Percentiles rank a stretch among this genome's conserved stretches.
Conservation (phyloP, 2,113 vertebrate genomes). For the Procapra przewalskii region DNA sequence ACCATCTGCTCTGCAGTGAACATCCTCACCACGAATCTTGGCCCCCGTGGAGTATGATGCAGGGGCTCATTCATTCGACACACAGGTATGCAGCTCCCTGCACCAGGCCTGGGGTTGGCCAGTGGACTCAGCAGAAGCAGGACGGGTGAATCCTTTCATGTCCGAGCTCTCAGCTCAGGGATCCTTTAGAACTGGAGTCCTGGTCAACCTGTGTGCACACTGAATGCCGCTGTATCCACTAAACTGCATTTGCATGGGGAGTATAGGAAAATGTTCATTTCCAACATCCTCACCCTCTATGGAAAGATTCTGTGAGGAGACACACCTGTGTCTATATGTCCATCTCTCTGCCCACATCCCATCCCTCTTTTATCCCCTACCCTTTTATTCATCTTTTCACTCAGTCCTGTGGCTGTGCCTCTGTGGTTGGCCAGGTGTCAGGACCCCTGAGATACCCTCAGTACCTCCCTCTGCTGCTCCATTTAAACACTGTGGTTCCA, state of each 20-base stretch:
- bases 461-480: background rate
- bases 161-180: background rate
- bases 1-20: background rate
- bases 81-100: background rate
- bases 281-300: background rate
- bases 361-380: background rate
- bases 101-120: background rate
- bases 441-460: background rate
- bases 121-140: background rate
- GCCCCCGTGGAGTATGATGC: background rate
- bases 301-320: background rate
- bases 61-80: background rate
- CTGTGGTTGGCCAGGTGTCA: background rate
- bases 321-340: fast-evolving
- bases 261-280: background rate
- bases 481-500: background rate
- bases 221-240: background rate
- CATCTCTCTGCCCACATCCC: background rate
- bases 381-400: background rate
- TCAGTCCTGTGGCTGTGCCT: background rate
- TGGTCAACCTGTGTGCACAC: background rate
- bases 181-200: background rate
- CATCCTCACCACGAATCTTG: background rate
- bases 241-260: background rate
- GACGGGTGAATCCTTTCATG: too few relatives aligned